These are phyloP conservation scores for Misgurnus mizolepis DNA, from an alignment of 2,113 vertebrate genomes.

Conservation along the genomic window DNA sequence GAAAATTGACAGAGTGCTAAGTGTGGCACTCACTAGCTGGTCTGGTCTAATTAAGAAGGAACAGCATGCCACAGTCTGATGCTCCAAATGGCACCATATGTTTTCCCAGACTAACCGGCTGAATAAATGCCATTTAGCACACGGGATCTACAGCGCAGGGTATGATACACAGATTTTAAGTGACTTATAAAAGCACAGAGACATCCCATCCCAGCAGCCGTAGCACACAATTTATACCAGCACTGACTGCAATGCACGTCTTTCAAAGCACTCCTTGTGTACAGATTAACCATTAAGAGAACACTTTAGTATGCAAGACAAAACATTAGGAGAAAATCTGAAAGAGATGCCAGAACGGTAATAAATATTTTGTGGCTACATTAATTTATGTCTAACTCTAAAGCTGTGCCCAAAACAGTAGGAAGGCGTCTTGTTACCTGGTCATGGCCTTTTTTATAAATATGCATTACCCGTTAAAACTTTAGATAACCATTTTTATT, in stretches of 20 bases:
- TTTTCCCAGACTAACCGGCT: slow-evolving; percentile 88
- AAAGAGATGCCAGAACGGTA: not conserved
- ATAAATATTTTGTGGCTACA: not conserved
- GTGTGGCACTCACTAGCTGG: slow-evolving; percentile 74
- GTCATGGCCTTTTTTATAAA: too few species aligned
- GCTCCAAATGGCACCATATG: slow-evolving; percentile 94
- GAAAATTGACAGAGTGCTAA: slow-evolving; percentile 47
- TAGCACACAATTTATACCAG: slow-evolving; percentile 63
- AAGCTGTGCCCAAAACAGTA: not conserved
- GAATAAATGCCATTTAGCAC: slow-evolving; percentile 79
- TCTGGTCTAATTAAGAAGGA: slow-evolving; percentile 94
- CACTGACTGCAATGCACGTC: slow-evolving; percentile 53
- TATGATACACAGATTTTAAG: slow-evolving; percentile 73
- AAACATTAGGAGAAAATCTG: not conserved
- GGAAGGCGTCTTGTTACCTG: too few species aligned
- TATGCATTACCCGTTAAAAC: too few species aligned
- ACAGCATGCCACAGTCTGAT: slow-evolving; percentile 88
- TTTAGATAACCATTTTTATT: too few species aligned
- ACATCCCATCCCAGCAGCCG: slow-evolving; percentile 54
- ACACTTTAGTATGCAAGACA: not conserved
- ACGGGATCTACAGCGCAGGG: slow-evolving; percentile 73
- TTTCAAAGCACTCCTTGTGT: slow-evolving; percentile 57
- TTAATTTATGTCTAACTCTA: not conserved
- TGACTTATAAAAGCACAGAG: slow-evolving; percentile 70
- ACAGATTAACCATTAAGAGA: slow-evolving; percentile 63